Base-by-base conservation (phyloP, 2,797 vertebrate species). In the Crossoptilon crossoptilon region DNA sequence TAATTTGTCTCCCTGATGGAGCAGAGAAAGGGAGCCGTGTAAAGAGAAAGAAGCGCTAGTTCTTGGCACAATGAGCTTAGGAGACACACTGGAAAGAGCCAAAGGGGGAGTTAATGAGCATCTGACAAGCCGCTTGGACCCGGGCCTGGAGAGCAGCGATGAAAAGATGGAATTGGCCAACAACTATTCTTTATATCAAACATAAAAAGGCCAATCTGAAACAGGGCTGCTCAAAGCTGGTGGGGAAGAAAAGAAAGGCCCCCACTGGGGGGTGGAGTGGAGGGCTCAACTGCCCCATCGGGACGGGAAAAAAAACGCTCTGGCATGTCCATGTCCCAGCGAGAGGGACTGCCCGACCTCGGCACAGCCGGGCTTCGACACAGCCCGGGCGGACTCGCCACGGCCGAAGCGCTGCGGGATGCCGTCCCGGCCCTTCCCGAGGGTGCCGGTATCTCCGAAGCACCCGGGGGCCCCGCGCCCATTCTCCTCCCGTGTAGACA, bases 71-170 rank as follows among this genome's bases (percentile, higher is more conserved):
- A 99, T 98, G 98, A 98, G 98, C 98, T 98, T 97, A 98, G 98
- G 97, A 98, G 98, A 98, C 98, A 98, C 98, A 98, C 98, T 98
- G 98, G 98, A 97, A 98, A 98, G 98, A 98, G 98, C 98, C 98
- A 98, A 98, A 98, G 98, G 97, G 97, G 98, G 97, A 99, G 98
- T 99, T 99, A 99, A 99, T 99, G 98, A 99, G 98, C 98, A 98
- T 98, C 98, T 98, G 98, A 98, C 98, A 98, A 98, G 97, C 98
- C 97, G 98, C 97, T 98, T 98, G 98, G 98, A 98, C 98, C 97
- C 97, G 96, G 98, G 98, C 98, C 98, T 98, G 97, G 98, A 98
- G 97, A 98, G 98, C 98, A 97, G 97, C 95, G 97, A 96, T 98
- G 98, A 98, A 98, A 98, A 98, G 97, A 98, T 96, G 97, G 97